Base-by-base conservation (phyloP, 2,113 vertebrate genomes). In the Poeciliopsis retropinna region DNA sequence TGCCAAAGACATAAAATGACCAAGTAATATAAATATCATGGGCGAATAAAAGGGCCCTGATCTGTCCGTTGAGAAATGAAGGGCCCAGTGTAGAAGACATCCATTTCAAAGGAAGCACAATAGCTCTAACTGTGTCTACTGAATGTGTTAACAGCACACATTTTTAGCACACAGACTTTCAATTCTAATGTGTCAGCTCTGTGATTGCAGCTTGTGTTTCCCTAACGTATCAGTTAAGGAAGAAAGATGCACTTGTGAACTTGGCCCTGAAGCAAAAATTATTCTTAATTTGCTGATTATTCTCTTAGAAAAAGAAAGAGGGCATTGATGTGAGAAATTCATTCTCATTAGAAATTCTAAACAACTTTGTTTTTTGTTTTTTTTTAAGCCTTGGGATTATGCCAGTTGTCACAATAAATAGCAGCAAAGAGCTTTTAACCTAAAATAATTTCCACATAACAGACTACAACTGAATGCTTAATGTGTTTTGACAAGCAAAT, bases 151-250 rank as follows among this genome's bases (percentile, higher is more conserved):
- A 47, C n/a, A 27, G 25, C 64, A 39, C 41, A n/a, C 37, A 61
- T 67, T 75, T 61, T 47, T 31, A 44, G 27, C 67, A 17, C 37
- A 32, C 11, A 41, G 47, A 67, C 39, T 27, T 67, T 67, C 37
- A 44, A 28, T 32, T 15, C 27, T 67, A 41, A 41, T 17, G 14
- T 19, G 22, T 30, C 34, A 66, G 47, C 0, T 30, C 27, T 6
- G 57, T 62, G 30, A 44, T 61, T 15, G 32, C 3, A 8, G 34
- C 29, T 62, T 62, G 29, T 31, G 25, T 8, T 67, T 27, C 13
- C 37, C 5, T 44, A 41, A 61, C 41, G 65, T 3, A 61, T 68
- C 25, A 57, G 51, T 57, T 57, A 57, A 57, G 25, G 51, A 57
- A 57, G 25, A 54, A 54, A 54, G 47, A 54, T 22, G 7, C 15